Evolutionary conservation across 2,113 vertebrate species (phyloP), one percentile per base, ranked within the genome.

Genomic region (Spermophilus dauricus): DNA sequence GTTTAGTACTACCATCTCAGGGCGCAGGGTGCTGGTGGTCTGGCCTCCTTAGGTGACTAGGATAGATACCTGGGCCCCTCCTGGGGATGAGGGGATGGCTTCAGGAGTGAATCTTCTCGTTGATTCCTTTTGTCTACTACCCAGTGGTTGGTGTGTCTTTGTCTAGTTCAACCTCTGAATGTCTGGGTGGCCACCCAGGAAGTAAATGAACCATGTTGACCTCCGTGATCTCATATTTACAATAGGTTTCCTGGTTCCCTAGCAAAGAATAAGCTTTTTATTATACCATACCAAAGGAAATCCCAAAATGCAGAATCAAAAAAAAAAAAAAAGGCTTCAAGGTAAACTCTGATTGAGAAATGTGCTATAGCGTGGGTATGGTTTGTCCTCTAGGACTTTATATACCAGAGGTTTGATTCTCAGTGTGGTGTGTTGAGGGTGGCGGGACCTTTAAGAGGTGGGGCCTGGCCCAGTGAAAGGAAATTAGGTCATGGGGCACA

Each of bases 251-350:
- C 92, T 82, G 63, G 72, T 42, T 90, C 53, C 42, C 18, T 26
- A 83, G 70, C 13, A 87, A 80, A 58, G 42, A 72, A 51, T 37
- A n/a, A 48, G 84, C 65, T 94, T 94, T 65, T 30, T 69, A 69
- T 32, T 86, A 12, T n/a, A 67, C 32, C 22, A 78, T 39, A 39
- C 32, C 76, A 94, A 61, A 51, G 39, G 51, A 83, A 94, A 96
- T 92, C 16, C 51, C 94, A 83, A 90, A 83, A 67, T 69, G 80
- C 39, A 87, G 93, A 92, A n/a, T 32, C 56, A 70, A 69, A 56
- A 88, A 28, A 42, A 42, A 42, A 42, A 42, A 67, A 83, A 73
- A 24, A 81, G 24, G 1, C 34, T 91, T 81, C 48, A 63, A 81
- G n/a, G 67, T 92, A 87, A 65, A 85, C 92, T 86, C 51, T 86